Evolutionary conservation across 2,888 invertebrate species (phyloP).

Genomic region (Sinopyrophorus schimmeli): DNA sequence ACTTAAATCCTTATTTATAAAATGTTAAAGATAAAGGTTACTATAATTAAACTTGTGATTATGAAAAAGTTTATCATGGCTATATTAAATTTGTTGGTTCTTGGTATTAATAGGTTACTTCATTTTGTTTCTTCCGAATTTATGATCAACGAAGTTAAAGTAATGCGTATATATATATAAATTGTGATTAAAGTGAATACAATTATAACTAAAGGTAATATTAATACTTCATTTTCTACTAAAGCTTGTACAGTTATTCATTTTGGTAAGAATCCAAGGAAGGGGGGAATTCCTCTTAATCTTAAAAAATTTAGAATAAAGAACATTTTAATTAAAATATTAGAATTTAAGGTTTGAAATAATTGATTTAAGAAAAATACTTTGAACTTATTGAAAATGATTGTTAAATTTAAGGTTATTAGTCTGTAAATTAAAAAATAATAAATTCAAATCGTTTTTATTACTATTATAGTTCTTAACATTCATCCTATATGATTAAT

Average conservation of each 20-base stretch:
- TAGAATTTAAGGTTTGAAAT: slow-evolving; percentile 45
- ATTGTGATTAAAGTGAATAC: slow-evolving; percentile 60
- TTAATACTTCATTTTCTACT: slow-evolving; percentile 54
- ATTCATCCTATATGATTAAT: slow-evolving; percentile 66
- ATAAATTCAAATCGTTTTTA: slow-evolving; percentile 36
- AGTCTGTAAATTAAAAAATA: no score
- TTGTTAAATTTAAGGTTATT: slow-evolving; percentile 56
- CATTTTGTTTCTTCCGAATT: slow-evolving; percentile 58
- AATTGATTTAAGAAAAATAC: slow-evolving; percentile 58
- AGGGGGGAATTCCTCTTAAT: slow-evolving; percentile 63
- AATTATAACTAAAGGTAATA: slow-evolving; percentile 57
- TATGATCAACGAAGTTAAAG: slow-evolving; percentile 57
- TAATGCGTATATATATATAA: slow-evolving; percentile 62
- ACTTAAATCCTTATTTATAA: no score
- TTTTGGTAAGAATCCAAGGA: slow-evolving; percentile 66
- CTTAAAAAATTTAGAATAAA: slow-evolving; percentile 61
- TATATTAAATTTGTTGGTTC: slow-evolving; percentile 48
- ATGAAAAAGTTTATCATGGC: slow-evolving; percentile 45
- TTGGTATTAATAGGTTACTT: slow-evolving; percentile 33
- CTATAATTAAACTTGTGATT: slow-evolving; percentile 42
- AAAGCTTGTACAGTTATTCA: slow-evolving; percentile 62
- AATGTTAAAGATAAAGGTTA: slow-evolving; percentile 27
- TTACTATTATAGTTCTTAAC: slow-evolving; percentile 37
- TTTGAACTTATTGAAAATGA: slow-evolving; percentile 57
- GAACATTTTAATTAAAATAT: slow-evolving; percentile 61